Evolutionary conservation across 2,888 invertebrate species (phyloP).

Genomic region (Lasius platythorax): DNA sequence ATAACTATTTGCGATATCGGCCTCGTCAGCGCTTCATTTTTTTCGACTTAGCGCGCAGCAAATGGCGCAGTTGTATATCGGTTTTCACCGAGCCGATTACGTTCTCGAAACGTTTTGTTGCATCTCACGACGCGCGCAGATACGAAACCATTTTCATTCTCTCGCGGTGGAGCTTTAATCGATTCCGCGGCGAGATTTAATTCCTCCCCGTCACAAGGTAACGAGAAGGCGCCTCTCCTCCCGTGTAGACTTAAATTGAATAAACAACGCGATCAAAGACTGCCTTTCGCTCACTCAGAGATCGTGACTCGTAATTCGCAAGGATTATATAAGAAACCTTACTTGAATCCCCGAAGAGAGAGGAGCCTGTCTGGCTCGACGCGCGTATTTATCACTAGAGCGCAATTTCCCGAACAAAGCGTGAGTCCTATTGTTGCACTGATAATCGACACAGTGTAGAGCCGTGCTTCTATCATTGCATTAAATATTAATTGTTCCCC

Average conservation of each 20-base stretch:
- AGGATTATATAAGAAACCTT: conserved; percentile 37
- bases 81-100: conserved; percentile 9
- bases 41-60: conserved; percentile 9
- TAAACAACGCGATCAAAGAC: conserved; percentile 27
- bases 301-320: conserved; percentile 10
- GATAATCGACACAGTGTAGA: conserved; percentile 37
- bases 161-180: conserved; percentile 4
- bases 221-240: conserved; percentile 11
- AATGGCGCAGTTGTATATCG: conserved; percentile 1
- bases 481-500: conserved; percentile 39
- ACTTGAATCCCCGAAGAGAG: not conserved
- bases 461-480: not conserved
- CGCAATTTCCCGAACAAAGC: conserved; percentile 42
- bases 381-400: conserved; percentile 39
- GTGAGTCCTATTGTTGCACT: conserved; percentile 30
- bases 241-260: conserved; percentile 43
- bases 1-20: conserved; percentile 75
- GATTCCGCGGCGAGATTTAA: conserved; percentile 37
- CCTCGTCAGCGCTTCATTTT: conserved; percentile 55
- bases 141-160: not conserved
- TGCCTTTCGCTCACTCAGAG: not conserved
- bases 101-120: conserved; percentile 37
- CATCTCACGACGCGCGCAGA: conserved; percentile 16
- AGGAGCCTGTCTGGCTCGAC: conserved; percentile 2
- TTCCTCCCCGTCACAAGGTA: conserved; percentile 7